Conservation (phyloP, 2,888 invertebrate species). For the Drosophila peninsularis region DNA sequence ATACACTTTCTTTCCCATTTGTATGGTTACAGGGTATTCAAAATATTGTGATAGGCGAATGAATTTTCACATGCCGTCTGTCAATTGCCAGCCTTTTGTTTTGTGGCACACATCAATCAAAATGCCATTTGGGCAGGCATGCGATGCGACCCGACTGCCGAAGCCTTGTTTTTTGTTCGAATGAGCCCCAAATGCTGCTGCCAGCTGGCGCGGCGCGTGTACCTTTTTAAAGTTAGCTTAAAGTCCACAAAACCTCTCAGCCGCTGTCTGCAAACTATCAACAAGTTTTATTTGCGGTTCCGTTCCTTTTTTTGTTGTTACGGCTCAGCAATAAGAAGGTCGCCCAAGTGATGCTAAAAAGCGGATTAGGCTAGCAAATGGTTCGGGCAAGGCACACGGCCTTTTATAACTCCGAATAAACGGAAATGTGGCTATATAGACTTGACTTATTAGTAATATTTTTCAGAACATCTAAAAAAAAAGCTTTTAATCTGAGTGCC, state of each 20-base stretch:
- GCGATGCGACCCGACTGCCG: conserved; percentile 36
- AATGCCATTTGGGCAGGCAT: conserved; percentile 66
- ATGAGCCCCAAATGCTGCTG: conserved; percentile 8
- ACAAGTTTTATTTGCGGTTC: conserved; percentile 53
- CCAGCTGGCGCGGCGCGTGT: conserved; percentile 60
- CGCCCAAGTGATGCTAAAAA: background rate
- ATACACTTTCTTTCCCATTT: background rate
- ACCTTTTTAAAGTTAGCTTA: conserved; percentile 66
- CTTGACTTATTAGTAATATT: background rate
- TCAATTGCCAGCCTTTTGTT: conserved; percentile 47
- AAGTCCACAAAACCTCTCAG: conserved; percentile 26
- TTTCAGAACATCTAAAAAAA: background rate
- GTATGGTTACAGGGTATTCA: background rate
- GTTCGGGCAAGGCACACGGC: background rate
- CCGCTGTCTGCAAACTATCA: conserved; percentile 56
- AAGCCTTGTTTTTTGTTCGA: conserved; percentile 15
- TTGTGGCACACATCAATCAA: conserved; percentile 74
- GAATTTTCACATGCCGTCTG: conserved; percentile 32
- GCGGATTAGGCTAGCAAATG: conserved; percentile 9
- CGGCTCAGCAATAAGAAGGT: background rate
- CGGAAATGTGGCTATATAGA: background rate
- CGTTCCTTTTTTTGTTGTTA: conserved; percentile 8
- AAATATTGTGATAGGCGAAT: conserved; percentile 35
- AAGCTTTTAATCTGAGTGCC: background rate
- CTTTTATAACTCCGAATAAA: background rate